Base-by-base conservation (phyloP, 2,888 invertebrate genomes). In the Phanerotoma sp. region DNA sequence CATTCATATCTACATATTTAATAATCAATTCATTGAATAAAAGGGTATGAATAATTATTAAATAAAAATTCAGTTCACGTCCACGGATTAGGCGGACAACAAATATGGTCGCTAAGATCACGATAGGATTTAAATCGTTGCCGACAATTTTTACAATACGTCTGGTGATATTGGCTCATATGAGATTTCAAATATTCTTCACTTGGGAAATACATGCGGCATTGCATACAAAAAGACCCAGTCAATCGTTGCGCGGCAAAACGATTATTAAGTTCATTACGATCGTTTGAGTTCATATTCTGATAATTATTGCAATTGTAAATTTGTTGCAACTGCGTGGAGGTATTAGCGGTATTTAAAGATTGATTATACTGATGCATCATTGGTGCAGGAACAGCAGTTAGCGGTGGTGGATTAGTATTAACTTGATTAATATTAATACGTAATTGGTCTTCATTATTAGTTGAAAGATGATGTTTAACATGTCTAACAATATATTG, bases 131-230 rank as follows among this genome's bases (percentile, higher is more conserved):
- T 13, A 30, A 54, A 54, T 47, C n/a, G 3, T 28, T 30, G 15
- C 13, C 21, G 21, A 37, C 50, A 54, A 16, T 48, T 30, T 11
- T 28, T 30, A 40, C 50, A 55, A 13, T 22, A 4, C 22, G 25
- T 38, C 4, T 20, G 11, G 11, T 50, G 55, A 10, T 40, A 45
- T 3, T 18, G 22, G 18, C 33, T 22, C 16, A 45, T 37, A 32
- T 53, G 53, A 13, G 22, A 7, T 15, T 25, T 53, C 11, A 53
- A 30, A n/a, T 4, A 5, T 22, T 33, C 21, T 11, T 40, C 32
- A 41, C n/a, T 38, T 4, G 15, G 22, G 32, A 52, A 52, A 20
- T 37, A 9, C 22, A 11, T 16, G 2, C 22, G 41, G 22, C 53
- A 53, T 5, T 33, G 18, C 18, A 11, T 11, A 22, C 53, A 53